Evolutionary conservation across 2,113 vertebrate species (phyloP).

Genomic region (Campylomormyrus numenius): DNA sequence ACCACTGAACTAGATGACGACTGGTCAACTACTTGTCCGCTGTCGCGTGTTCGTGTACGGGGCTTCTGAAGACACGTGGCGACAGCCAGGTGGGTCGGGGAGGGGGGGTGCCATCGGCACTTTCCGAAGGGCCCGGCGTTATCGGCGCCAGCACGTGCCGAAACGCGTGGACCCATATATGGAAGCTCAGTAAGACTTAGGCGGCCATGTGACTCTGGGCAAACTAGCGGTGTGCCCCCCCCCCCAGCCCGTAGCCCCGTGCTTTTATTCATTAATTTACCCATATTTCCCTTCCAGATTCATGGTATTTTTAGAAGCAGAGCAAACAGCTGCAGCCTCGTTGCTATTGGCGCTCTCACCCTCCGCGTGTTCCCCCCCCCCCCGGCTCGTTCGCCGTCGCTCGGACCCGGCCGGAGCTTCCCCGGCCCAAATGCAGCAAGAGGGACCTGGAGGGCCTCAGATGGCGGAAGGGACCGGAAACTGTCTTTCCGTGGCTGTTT

Average conservation of each 20-base stretch:
- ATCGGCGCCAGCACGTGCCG: neutral
- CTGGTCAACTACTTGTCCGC: neutral
- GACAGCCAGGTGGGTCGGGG: neutral
- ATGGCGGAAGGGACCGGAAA: neutral
- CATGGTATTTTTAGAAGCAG: slow-evolving; percentile 62
- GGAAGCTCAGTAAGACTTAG: neutral
- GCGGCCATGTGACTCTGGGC: slow-evolving; percentile 18
- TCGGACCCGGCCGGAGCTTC: neutral
- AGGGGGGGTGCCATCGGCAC: neutral
- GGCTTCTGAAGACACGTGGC: too few relatives aligned
- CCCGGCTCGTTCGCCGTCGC: neutral
- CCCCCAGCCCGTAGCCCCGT: slow-evolving; percentile 47
- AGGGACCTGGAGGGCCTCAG: neutral
- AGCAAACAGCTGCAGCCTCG: slow-evolving; percentile 42
- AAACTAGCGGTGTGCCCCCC: slow-evolving; percentile 34
- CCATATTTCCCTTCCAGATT: slow-evolving; percentile 44
- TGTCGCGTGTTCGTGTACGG: neutral
- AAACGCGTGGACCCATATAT: neutral
- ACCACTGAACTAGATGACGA: neutral
- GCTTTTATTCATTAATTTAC: slow-evolving; percentile 39
- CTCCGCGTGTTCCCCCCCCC: neutral
- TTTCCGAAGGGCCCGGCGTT: neutral
- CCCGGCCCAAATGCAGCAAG: neutral
- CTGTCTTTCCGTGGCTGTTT: neutral
- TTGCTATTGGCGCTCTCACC: slow-evolving; percentile 18